Evolutionary conservation across 2,888 invertebrate species (phyloP), one percentile per base, ranked within the genome.

Genomic region (Azorinus chamasolen): DNA sequence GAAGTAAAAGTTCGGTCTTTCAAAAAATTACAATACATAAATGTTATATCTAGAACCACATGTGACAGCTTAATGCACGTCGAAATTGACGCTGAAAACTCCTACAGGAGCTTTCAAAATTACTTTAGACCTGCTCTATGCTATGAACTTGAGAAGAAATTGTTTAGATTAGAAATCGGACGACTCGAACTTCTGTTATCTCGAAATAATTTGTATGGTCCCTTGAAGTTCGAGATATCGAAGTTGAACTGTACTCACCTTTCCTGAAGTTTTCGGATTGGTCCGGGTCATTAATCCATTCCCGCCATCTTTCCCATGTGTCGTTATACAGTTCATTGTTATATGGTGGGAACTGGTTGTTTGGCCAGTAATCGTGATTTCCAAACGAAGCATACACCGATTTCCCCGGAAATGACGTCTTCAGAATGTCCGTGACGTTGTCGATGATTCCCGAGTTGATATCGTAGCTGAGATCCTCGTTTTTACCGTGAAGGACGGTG

Each of bases 301-400:
- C 95, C 87, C 95, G 53, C 91, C 91, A 91, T 46, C 84, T 94
- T 76, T 95, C 95, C 0, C 96, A 96, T 74, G 97, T 95, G 72
- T 95, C 95, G 46, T 95, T 94, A 88, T 95, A 95, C 86, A 92
- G 72, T 24, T 70, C 94, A 94, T 86, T 89, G 68, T 87, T 84
- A 20, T 90, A 88, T 32, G 90, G 87, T n/a, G 92, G 86, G 94
- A 95, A 86, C 94, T 95, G 39, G 96, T 89, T 86, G 58, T 88
- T 85, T 0, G 93, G 93, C 65, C 84, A 91, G 90, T 92, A 96
- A 92, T 98, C 98, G 91, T 97, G 96, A 93, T 97, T 97, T 0
- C 98, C 98, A 77, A 97, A 94, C 14, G 97, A 97, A 10, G 98
- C 97, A 92, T 97, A 97, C 78, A 97, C 96, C 92, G 97, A 97